A percentile compares a stretch with the other conserved stretches of the same genome.
These are phyloP conservation scores for Cottoperca gobio DNA, from an alignment of 2,797 vertebrate genomes.

Conservation along the genomic window DNA sequence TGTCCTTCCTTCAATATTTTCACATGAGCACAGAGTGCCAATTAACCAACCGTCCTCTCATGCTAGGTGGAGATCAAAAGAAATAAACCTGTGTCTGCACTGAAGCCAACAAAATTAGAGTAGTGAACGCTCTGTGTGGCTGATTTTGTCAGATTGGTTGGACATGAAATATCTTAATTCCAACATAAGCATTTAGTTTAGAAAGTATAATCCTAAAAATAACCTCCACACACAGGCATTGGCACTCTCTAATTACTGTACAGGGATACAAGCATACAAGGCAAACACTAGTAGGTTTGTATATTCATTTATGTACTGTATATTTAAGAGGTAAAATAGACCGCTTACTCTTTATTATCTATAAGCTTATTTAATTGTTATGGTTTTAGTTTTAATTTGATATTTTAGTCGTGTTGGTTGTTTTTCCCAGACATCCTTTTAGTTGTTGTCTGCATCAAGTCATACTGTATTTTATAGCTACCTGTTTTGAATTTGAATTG, in stretches of 20 bases:
- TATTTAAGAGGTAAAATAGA: not conserved
- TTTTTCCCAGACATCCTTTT: not conserved
- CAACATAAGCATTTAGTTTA: not conserved
- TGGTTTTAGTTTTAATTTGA: not conserved
- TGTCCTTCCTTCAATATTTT: slow-evolving; percentile 33
- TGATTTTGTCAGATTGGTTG: not conserved
- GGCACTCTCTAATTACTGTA: not conserved
- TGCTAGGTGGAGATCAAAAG: slow-evolving; percentile 16
- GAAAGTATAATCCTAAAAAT: not conserved
- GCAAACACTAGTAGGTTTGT: not conserved
- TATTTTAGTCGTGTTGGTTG: not conserved
- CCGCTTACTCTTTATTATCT: no score
- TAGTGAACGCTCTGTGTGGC: not conserved
- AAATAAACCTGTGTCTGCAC: slow-evolving; percentile 5
- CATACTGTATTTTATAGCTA: not conserved
- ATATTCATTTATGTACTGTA: not conserved
- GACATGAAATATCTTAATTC: not conserved
- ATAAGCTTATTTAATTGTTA: no score
- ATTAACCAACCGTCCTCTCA: slow-evolving; percentile 21
- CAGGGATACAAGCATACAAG: not conserved
- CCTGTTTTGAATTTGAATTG: not conserved
- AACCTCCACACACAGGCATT: not conserved
- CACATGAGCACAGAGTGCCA: slow-evolving; percentile 4
- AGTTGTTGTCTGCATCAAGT: not conserved
- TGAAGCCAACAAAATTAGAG: not conserved